phyloP scores from a whole-genome alignment of 2,113 vertebrate genomes.

The Bambusicola thoracicus region DNA sequence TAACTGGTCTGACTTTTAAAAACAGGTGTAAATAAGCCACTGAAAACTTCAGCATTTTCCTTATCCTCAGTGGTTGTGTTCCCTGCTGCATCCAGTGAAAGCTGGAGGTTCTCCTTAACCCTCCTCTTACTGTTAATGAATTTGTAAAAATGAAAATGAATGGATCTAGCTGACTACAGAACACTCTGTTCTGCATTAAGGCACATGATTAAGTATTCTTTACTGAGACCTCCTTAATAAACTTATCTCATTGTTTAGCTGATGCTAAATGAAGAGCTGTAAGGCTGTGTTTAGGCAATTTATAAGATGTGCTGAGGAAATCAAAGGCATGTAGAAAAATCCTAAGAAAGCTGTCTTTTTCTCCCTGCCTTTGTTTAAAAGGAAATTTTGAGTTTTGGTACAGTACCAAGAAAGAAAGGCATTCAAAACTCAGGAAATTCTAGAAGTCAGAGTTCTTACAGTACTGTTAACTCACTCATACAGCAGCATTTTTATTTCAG shows the following conservation, averaged over 20 bases:
- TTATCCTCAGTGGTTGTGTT: too few relatives aligned
- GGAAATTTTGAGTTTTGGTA: not conserved
- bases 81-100: too few relatives aligned
- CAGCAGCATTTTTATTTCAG: not conserved
- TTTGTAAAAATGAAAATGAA: not conserved
- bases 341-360: not conserved
- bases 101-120: too few relatives aligned
- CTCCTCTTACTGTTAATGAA: too few relatives aligned
- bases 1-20: too few relatives aligned
- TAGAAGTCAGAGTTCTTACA: constrained; percentile 30
- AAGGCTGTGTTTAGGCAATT: not conserved
- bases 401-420: constrained; percentile 32
- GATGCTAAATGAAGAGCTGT: not conserved
- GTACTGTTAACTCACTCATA: not conserved
- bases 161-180: not conserved
- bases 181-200: not conserved
- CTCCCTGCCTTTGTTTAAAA: not conserved
- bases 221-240: not conserved
- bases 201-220: not conserved
- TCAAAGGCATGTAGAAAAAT: not conserved
- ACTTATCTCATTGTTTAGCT: not conserved
- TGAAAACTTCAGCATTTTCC: too few relatives aligned
- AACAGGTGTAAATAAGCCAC: too few relatives aligned
- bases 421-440: constrained; percentile 47
- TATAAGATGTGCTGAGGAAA: not conserved